Evolutionary conservation across 2,888 invertebrate genomes (phyloP), one percentile per base, ranked within the genome.

Genomic region (Polyommatus icarus): DNA sequence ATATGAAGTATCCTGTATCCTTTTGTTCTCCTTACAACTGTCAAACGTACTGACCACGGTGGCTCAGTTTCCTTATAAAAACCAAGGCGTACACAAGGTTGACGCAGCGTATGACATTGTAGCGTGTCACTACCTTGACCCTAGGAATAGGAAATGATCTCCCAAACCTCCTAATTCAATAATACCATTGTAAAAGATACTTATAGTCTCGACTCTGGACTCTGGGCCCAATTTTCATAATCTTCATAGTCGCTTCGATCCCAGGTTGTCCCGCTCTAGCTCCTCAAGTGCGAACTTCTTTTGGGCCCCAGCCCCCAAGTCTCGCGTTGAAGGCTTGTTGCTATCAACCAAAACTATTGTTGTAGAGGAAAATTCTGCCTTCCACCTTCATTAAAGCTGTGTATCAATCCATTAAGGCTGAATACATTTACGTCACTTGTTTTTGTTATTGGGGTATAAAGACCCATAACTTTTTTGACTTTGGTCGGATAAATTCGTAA

Each of bases 21-120:
- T 72, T 72, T n/a, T 18, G 36, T n/a, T 72, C 5, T n/a, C 10
- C 40, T 73, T 73, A 73, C 73, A 36, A 24, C 7, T 72, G 72
- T 20, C 73, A 20, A 46, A 46, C 46, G 40, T 73, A 40, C 40
- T n/a, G 20, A 40, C 7, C 5, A 5, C 15, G 5, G 5, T 18
- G 18, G 54, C 18, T 54, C 40, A 73, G 10, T 73, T n/a, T 73
- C 73, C 73, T 40, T 73, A 73, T 73, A 40, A 73, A 40, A 73
- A 73, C 73, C 40, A 73, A 73, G 73, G 73, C 73, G 40, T 6
- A 20, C 12, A 73, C 73, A 73, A 73, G 73, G 73, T 73, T 73
- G 40, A 20, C 46, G 6, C 3, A 61, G 36, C 36, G 46, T 40
- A 73, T 73, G 46, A 73, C 73, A 73, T 73, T 73, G 40, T 73